phyloP scores from a whole-genome alignment of 92 coral and sea anemone species.

The Umimayanthus kanabou region DNA sequence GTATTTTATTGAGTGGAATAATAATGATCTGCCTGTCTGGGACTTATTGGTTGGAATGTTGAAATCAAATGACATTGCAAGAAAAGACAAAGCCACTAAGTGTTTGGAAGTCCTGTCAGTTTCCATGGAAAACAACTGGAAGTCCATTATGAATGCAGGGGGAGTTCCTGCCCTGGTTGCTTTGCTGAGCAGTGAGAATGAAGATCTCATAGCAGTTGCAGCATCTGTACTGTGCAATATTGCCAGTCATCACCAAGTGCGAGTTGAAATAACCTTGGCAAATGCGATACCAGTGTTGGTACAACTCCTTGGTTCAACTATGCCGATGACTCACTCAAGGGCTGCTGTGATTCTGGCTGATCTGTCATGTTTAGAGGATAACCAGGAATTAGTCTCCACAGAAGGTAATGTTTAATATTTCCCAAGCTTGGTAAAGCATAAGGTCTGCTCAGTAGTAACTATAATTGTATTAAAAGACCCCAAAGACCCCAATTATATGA shows the following conservation, averaged over 20 bases:
- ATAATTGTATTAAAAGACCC: not conserved
- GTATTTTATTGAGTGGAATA: constrained; percentile 82
- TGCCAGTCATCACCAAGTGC: constrained; percentile 74
- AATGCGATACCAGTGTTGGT: constrained; percentile 78
- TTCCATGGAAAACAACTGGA: constrained; percentile 91
- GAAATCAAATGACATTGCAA: constrained; percentile 69
- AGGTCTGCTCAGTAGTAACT: not conserved
- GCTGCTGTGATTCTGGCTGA: constrained; percentile 93
- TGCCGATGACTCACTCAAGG: constrained; percentile 89
- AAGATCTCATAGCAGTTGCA: constrained; percentile 79
- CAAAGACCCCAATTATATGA: too few relatives aligned
- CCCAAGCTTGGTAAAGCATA: too few relatives aligned
- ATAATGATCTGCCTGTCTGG: constrained; percentile 88
- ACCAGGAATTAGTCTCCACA: constrained; percentile 72
- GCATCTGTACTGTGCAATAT: constrained; percentile 96
- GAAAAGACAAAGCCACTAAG: constrained; percentile 82
- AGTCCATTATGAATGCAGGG: constrained; percentile 77
- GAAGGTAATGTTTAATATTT: constrained; percentile 62
- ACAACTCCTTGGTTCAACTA: constrained; percentile 69
- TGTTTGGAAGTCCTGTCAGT: constrained; percentile 88
- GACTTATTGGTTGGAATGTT: constrained; percentile 89
- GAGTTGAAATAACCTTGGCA: constrained; percentile 80
- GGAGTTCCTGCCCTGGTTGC: constrained; percentile 90
- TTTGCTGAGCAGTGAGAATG: constrained; percentile 71
- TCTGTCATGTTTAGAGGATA: constrained; percentile 77